Conservation (phyloP, 2,113 vertebrate species). For the Rhagologus leucostigma region DNA sequence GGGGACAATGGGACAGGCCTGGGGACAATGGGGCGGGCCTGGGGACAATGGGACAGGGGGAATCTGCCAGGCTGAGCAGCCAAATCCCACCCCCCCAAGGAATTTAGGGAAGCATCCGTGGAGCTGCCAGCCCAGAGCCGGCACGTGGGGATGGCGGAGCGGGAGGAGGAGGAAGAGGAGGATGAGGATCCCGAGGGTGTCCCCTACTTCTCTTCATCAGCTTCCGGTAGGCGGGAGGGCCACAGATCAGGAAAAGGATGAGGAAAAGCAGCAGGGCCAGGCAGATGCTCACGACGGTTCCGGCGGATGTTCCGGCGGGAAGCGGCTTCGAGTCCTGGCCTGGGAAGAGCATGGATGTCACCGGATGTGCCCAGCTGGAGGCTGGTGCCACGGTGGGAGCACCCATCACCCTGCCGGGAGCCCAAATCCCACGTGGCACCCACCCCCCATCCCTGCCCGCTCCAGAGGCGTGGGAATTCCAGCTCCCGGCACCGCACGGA, state of each 20-base stretch:
- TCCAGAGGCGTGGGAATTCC: background rate
- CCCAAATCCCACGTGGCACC: rapidly evolving
- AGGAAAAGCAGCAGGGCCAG: conserved; percentile 61
- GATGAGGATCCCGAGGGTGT: background rate
- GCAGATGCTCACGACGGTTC: conserved; percentile 59
- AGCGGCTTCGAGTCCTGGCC: conserved; percentile 31
- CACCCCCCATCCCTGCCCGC: rapidly evolving
- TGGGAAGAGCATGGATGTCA: background rate
- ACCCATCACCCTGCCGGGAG: rapidly evolving
- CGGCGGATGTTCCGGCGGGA: background rate
- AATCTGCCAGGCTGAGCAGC: background rate
- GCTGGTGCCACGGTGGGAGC: rapidly evolving
- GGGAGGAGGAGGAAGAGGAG: background rate
- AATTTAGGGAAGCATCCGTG: background rate
- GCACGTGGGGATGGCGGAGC: rapidly evolving
- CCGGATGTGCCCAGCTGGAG: background rate
- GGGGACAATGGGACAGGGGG: background rate
- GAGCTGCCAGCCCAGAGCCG: background rate
- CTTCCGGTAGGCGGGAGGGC: conserved; percentile 61
- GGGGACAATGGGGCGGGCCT: too few relatives aligned
- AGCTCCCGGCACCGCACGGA: rapidly evolving
- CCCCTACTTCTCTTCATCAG: conserved; percentile 73
- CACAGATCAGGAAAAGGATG: conserved; percentile 42
- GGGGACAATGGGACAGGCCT: background rate
- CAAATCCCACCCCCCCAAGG: background rate